These are phyloP conservation scores for Dryadula phaetusa DNA, from an alignment of 2,888 invertebrate genomes.

Conservation along the genomic window DNA sequence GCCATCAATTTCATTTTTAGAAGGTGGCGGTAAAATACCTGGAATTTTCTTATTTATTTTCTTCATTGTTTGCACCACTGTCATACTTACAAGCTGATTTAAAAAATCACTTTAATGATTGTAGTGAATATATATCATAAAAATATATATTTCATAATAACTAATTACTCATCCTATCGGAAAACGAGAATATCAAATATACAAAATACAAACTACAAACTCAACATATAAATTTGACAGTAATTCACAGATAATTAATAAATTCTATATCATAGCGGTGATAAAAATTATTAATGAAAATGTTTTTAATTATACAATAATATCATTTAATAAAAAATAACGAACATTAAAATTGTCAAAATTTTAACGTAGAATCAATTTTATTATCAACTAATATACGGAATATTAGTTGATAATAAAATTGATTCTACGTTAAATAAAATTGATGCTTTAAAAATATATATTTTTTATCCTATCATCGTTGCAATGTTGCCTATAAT, in stretches of 20 bases:
- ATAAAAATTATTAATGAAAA: no score
- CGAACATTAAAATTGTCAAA: no score
- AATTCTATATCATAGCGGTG: no score
- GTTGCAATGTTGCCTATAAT: no score
- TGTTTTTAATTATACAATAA: no score
- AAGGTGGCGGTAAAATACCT: constrained; percentile 70
- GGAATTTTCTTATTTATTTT: constrained; percentile 75
- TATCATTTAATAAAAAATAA: no score
- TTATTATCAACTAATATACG: no score
- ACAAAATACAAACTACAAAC: background rate
- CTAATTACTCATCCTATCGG: background rate
- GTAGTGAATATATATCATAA: background rate
- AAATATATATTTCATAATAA: constrained; percentile 1
- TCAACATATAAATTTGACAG: background rate
- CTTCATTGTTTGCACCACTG: constrained; percentile 58
- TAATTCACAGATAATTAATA: background rate
- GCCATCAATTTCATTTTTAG: constrained; percentile 81
- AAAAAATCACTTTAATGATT: background rate
- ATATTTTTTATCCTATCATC: no score
- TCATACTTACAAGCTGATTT: constrained; percentile 39
- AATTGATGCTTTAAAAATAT: no score
- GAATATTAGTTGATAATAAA: no score
- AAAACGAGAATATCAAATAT: background rate
- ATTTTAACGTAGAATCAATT: no score
- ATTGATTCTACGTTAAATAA: no score